Evolutionary conservation across 2,888 invertebrate genomes (phyloP), one percentile per base, ranked within the genome.

Genomic region (Rhimphoctona megacephalus): DNA sequence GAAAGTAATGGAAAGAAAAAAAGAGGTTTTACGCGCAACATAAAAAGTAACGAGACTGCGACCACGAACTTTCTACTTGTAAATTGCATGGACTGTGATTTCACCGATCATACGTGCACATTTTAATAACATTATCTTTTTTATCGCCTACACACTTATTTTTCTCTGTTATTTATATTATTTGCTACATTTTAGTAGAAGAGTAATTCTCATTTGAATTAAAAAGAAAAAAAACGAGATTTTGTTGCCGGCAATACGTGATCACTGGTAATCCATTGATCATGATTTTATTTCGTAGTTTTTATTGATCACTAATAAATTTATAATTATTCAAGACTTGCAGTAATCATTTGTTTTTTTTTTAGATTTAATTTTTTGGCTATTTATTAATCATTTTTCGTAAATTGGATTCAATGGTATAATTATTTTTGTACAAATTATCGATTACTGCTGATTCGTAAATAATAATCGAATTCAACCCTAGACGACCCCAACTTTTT

Each of bases 21-120:
- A 64, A 39, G 54, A 39, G 78, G 52, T 69, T 52, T 61, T 66
- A 74, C 74, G 46, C 69, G 73, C 78, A 72, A 66, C 66, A 74
- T 82, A 57, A 78, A 66, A 70, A 76, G 22, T 57, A 87, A 86
- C 69, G 84, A 84, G 83, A 81, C 80, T 70, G 76, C 78, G 76
- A 83, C 46, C 66, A 84, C 81, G 85, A 83, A 89, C 88, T 89
- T 89, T 89, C 89, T 89, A 89, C 88, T 85, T 87, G 85, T 87
- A 87, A 89, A 89, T 88, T 87, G 82, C 85, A 87, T 80, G 61
- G 82, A 78, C 84, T 74, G 80, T 88, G 88, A 88, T 87, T 88
- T 89, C 87, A 89, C 89, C 89, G 83, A 87, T 89, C 88, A 85
- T 76, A 78, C 86, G 61, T 61, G 61, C 61, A 61, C 25, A 30